A percentile compares a stretch with the other conserved stretches of the same genome.
These are phyloP conservation scores for Sesia apiformis DNA, from an alignment of 2,888 invertebrate species.

Conservation along the genomic window DNA sequence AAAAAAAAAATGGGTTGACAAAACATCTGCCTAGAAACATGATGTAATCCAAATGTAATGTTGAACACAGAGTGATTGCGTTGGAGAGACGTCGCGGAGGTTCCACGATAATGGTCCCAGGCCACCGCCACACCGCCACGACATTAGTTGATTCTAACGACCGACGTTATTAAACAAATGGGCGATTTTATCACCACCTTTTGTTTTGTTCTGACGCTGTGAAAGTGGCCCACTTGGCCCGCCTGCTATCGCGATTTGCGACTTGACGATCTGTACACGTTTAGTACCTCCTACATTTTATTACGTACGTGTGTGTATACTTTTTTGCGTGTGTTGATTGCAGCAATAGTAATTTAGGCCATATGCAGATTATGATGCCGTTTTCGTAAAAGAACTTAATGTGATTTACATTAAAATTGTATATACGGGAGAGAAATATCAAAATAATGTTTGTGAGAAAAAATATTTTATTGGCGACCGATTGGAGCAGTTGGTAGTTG, in stretches of 20 bases:
- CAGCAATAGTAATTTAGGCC: not conserved
- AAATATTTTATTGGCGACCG: too few species aligned
- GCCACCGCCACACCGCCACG: constrained; percentile 23
- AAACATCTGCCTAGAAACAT: not conserved
- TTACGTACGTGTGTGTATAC: too few species aligned
- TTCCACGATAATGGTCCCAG: constrained; percentile 25
- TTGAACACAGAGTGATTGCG: constrained; percentile 18
- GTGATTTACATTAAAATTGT: too few species aligned
- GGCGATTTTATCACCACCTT: constrained; percentile 59
- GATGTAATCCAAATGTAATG: constrained; percentile 20
- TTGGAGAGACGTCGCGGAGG: not conserved
- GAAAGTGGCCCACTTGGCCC: constrained; percentile 37
- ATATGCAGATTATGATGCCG: not conserved
- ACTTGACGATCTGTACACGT: not conserved
- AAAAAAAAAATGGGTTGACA: too few species aligned
- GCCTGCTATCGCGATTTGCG: not conserved
- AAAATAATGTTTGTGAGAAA: too few species aligned
- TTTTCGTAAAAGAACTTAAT: not conserved
- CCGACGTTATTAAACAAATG: constrained; percentile 66
- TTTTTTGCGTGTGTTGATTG: not conserved
- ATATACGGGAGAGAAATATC: too few species aligned
- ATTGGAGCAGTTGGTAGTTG: too few species aligned
- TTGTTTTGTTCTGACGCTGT: constrained; percentile 41
- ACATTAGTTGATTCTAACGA: constrained; percentile 65
- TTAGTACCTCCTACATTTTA: not conserved